Percentiles rank a stretch among this genome's conserved stretches.
Conservation (phyloP, 64 coral and sea anemone species). For the Platygyra sinensis region DNA sequence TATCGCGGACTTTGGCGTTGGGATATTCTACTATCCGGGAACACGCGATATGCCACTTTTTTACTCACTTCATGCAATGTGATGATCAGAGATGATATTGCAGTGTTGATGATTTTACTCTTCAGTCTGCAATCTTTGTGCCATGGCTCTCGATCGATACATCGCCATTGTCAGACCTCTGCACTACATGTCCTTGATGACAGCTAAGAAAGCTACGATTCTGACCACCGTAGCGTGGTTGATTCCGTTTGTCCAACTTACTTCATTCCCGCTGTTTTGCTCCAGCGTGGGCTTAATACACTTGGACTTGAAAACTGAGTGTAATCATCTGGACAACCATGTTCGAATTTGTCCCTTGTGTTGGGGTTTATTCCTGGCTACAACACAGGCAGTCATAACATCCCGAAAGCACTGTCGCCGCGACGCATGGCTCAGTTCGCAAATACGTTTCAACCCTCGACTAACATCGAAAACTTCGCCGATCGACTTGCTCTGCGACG, state of each 20-base stretch:
- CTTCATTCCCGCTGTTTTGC: conserved; percentile 15
- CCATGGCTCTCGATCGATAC: conserved; percentile 11
- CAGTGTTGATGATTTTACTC: not conserved
- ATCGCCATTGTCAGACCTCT: conserved; percentile 16
- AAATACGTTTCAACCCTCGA: not conserved
- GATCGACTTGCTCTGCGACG: not conserved
- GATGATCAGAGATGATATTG: not conserved
- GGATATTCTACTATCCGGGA: conserved; percentile 43
- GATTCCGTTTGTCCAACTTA: not conserved
- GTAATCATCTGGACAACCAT: conserved; percentile 1
- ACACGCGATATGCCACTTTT: conserved; percentile 30
- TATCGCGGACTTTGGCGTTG: conserved; percentile 71
- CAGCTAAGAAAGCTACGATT: not conserved
- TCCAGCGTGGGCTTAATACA: not conserved
- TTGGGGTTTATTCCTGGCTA: not conserved
- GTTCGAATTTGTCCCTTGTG: conserved; percentile 12
- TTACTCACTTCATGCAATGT: not conserved
- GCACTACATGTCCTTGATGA: conserved; percentile 8
- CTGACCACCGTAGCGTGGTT: not conserved
- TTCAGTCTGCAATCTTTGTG: not conserved
- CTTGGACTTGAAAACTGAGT: not conserved
- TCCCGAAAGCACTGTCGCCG: not conserved
- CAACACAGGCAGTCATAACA: not conserved
- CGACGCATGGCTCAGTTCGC: not conserved
- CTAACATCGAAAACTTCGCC: not conserved